phyloP scores from a whole-genome alignment of 2,113 vertebrate species.

The Labeo catla region DNA sequence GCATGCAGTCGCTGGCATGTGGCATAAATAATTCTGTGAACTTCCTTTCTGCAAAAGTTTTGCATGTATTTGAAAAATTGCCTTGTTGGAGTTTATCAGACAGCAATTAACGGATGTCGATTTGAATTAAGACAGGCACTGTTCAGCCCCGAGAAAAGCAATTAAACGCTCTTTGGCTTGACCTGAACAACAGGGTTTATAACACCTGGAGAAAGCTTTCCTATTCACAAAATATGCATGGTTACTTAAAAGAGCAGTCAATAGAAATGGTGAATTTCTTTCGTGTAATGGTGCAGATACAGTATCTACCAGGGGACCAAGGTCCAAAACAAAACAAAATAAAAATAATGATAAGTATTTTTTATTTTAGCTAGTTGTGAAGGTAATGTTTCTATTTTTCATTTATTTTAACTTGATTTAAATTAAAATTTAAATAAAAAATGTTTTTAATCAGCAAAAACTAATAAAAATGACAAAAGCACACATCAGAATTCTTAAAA shows the following conservation, averaged over 20 bases:
- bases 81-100: slow-evolving; percentile 25
- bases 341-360: too few species aligned
- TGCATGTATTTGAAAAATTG: slow-evolving; percentile 24
- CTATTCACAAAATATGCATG: background rate
- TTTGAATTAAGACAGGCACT: slow-evolving; percentile 16
- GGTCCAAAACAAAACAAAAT: too few species aligned
- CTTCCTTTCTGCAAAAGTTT: background rate
- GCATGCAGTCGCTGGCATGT: slow-evolving; percentile 13
- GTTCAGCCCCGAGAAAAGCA: background rate
- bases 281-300: background rate
- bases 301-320: background rate
- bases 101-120: background rate
- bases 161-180: slow-evolving; percentile 3
- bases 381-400: too few species aligned
- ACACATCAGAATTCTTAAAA: too few species aligned
- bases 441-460: background rate
- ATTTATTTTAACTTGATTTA: too few species aligned
- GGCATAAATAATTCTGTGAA: slow-evolving; percentile 29
- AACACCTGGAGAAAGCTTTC: background rate
- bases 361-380: too few species aligned
- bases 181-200: background rate
- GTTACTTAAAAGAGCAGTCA: background rate
- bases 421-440: too few species aligned
- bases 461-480: background rate
- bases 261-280: background rate